phyloP scores from a whole-genome alignment of 2,888 invertebrate genomes.

The Silvanus unidentatus region DNA sequence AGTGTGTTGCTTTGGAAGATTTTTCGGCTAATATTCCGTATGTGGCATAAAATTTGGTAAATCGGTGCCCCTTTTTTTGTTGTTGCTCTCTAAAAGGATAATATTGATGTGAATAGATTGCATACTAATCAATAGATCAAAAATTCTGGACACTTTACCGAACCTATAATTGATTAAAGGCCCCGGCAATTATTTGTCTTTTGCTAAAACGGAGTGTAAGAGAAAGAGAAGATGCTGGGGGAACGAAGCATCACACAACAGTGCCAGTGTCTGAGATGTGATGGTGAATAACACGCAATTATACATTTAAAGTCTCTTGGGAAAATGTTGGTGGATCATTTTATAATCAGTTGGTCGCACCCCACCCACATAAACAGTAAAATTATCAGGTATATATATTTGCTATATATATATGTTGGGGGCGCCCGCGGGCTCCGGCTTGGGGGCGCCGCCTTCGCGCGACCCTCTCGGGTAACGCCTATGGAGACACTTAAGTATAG shows the following conservation, averaged over 20 bases:
- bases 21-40: no score
- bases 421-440: slow-evolving; percentile 40
- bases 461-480: slow-evolving; percentile 40
- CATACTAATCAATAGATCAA: no score
- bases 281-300: slow-evolving; percentile 30
- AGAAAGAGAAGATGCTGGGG: neutral
- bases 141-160: slow-evolving; percentile 2
- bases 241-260: no score
- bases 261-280: neutral
- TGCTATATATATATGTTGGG: slow-evolving; percentile 10
- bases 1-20: no score
- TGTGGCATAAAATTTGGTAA: no score
- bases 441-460: slow-evolving; percentile 40
- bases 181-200: slow-evolving; percentile 19
- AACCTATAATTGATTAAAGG: slow-evolving; percentile 16
- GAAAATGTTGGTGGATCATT: slow-evolving; percentile 31
- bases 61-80: no score
- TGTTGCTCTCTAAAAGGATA: no score
- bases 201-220: neutral
- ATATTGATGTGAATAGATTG: no score
- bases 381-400: slow-evolving; percentile 36
- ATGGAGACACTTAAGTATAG: slow-evolving; percentile 45
- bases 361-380: slow-evolving; percentile 43
- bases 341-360: slow-evolving; percentile 34
- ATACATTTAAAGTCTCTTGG: slow-evolving; percentile 34